Conservation (phyloP, 2,113 vertebrate genomes). For the Calyptomena viridis region DNA sequence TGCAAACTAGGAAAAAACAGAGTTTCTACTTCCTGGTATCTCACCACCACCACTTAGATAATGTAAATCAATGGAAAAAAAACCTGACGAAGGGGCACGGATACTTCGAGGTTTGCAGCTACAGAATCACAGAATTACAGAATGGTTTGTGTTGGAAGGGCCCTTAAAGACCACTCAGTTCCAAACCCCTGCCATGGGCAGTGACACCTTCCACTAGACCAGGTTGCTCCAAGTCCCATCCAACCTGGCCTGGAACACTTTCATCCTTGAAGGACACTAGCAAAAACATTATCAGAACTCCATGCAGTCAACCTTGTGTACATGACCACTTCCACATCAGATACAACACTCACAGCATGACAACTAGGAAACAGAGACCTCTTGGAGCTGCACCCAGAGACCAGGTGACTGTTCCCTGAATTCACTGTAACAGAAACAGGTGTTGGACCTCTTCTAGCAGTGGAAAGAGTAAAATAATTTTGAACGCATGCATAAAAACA, state of each 20-base stretch:
- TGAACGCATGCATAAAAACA: background rate
- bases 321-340: fast-evolving
- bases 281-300: background rate
- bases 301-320: fast-evolving
- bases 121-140: background rate
- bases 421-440: fast-evolving
- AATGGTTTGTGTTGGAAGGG: background rate
- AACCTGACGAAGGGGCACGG: fast-evolving
- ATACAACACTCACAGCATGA: fast-evolving
- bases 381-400: background rate
- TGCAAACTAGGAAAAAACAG: background rate
- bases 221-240: background rate
- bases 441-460: background rate
- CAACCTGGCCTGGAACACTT: background rate
- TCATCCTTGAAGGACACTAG: too few species aligned
- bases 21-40: background rate
- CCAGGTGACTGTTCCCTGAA: too few species aligned
- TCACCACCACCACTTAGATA: background rate
- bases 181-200: background rate
- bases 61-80: background rate
- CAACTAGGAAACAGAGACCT: background rate
- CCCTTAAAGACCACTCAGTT: background rate
- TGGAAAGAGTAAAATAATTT: background rate
- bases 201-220: background rate
- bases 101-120: too few species aligned